Conservation (phyloP, 2,888 invertebrate species). For the Linyphia triangularis region DNA sequence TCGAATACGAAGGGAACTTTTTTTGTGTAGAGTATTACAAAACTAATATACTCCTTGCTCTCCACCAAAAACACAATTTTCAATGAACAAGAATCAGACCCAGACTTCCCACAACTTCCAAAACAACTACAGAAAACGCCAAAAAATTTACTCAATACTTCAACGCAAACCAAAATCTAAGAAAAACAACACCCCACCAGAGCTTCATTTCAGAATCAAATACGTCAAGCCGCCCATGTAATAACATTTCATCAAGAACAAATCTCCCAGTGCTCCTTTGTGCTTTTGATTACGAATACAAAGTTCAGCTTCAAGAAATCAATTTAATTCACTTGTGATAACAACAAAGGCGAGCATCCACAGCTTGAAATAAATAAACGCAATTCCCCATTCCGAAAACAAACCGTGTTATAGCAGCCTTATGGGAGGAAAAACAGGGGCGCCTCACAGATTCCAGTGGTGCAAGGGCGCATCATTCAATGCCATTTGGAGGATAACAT, state of each 20-base stretch:
- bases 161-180: neutral
- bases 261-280: constrained; percentile 6
- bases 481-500: constrained; percentile 70
- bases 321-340: constrained; percentile 56
- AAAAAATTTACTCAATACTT: neutral
- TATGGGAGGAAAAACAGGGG: constrained; percentile 11
- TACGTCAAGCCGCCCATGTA: constrained; percentile 28
- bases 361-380: constrained; percentile 52
- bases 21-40: neutral
- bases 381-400: constrained; percentile 52
- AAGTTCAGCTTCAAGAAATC: constrained; percentile 12
- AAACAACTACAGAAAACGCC: neutral
- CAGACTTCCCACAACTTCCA: neutral
- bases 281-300: constrained; percentile 23
- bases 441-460: constrained; percentile 18
- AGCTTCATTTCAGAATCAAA: constrained; percentile 20
- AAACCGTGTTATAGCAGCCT: constrained; percentile 1
- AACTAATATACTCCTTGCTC: neutral
- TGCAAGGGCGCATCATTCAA: constrained; percentile 53
- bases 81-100: neutral
- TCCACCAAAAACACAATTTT: neutral
- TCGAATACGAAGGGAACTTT: neutral
- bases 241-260: constrained; percentile 49
- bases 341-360: constrained; percentile 15
- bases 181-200: neutral